phyloP scores from a whole-genome alignment of 2,797 vertebrate species.

The Geotrypetes seraphini region DNA sequence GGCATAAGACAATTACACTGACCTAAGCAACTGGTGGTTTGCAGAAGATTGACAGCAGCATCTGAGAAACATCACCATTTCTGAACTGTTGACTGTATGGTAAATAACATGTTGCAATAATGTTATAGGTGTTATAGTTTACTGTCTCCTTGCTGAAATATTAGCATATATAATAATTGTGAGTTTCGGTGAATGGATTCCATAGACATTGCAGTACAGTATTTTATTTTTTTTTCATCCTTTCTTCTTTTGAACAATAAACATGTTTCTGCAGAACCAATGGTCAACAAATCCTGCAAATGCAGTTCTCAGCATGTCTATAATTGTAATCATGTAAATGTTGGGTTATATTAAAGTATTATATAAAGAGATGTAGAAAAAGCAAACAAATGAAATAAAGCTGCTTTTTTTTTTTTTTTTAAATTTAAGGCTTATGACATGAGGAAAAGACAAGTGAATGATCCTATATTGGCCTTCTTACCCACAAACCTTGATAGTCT shows the following conservation, averaged over 20 bases:
- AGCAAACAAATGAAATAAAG: not conserved
- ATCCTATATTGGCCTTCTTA: conserved; percentile 39
- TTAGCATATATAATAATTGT: no score
- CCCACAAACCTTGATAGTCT: conserved; percentile 52
- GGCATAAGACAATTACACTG: no score
- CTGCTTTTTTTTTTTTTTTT: not conserved
- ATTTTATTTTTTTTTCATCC: not conserved
- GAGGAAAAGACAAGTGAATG: conserved; percentile 26
- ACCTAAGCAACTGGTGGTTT: no score
- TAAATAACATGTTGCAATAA: no score
- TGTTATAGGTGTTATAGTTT: no score
- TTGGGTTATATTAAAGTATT: not conserved
- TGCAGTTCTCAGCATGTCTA: not conserved
- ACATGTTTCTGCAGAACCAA: no score
- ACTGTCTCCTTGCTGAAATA: no score
- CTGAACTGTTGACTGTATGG: no score
- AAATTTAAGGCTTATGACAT: conserved; percentile 49
- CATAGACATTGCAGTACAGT: not conserved
- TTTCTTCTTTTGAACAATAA: no score
- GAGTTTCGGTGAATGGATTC: not conserved
- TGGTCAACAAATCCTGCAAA: no score
- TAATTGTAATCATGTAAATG: not conserved
- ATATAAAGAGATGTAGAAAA: not conserved
- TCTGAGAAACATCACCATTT: no score
- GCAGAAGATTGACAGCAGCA: no score